These are phyloP conservation scores for Ageneiosus marmoratus DNA, from an alignment of 2,113 vertebrate species.

Conservation along the genomic window DNA sequence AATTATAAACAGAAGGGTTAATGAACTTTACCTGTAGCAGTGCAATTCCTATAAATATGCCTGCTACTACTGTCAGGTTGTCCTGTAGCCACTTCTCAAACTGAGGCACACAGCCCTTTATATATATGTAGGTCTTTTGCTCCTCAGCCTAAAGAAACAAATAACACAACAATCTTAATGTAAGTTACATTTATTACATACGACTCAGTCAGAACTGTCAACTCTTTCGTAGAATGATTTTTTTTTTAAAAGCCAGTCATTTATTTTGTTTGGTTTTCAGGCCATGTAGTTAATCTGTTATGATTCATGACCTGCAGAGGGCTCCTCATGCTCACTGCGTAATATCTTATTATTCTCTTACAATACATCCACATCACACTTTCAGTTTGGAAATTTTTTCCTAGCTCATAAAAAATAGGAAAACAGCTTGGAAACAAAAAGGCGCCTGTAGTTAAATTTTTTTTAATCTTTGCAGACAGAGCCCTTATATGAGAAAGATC, in stretches of 20 bases:
- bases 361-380: not conserved
- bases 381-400: no score
- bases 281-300: not conserved
- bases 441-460: not conserved
- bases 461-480: not conserved
- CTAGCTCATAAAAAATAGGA: not conserved
- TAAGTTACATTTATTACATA: not conserved
- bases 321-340: constrained; percentile 7
- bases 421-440: not conserved
- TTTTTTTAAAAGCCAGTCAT: not conserved
- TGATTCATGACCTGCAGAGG: constrained; percentile 9
- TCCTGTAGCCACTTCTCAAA: constrained; percentile 99
- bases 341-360: not conserved
- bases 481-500: not conserved
- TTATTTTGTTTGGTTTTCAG: not conserved
- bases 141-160: constrained; percentile 80
- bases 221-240: not conserved
- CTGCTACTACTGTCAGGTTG: constrained; percentile 94
- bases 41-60: constrained; percentile 95
- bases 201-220: not conserved
- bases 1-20: not conserved
- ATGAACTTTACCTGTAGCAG: constrained; percentile 85
- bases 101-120: constrained; percentile 96
- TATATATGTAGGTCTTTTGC: constrained; percentile 92
- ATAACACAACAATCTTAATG: not conserved